These are phyloP conservation scores for Timandra comae DNA, from an alignment of 2,888 invertebrate genomes.

Conservation along the genomic window DNA sequence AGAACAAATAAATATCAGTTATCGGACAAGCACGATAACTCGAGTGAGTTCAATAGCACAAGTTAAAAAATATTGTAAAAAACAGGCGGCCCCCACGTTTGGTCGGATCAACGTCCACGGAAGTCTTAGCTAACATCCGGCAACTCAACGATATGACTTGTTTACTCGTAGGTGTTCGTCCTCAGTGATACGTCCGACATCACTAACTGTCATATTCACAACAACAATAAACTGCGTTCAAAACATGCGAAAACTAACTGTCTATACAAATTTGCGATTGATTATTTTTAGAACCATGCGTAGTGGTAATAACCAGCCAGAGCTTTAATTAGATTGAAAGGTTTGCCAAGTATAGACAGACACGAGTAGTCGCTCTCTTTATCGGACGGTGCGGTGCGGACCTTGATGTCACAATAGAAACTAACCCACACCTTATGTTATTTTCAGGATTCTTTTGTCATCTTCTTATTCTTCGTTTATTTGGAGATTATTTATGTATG, in stretches of 20 bases:
- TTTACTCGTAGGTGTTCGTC: constrained; percentile 23
- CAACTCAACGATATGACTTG: constrained; percentile 25
- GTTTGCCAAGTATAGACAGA: too few relatives aligned
- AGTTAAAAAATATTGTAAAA: constrained; percentile 24
- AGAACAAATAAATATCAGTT: constrained; percentile 63
- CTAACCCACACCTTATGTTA: too few relatives aligned
- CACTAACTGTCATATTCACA: constrained; percentile 8
- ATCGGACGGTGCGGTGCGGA: too few relatives aligned
- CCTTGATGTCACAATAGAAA: too few relatives aligned
- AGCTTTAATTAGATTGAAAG: too few relatives aligned
- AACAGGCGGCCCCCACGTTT: constrained; percentile 39
- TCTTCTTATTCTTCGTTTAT: too few relatives aligned
- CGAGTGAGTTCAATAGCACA: constrained; percentile 45
- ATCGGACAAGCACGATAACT: constrained; percentile 38
- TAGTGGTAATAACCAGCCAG: too few relatives aligned
- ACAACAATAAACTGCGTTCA: background rate
- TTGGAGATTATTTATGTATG: too few relatives aligned
- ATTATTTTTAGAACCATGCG: too few relatives aligned
- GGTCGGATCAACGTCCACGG: constrained; percentile 50
- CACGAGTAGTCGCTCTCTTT: too few relatives aligned
- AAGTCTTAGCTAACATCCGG: constrained; percentile 54
- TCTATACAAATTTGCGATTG: background rate
- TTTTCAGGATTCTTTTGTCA: too few relatives aligned
- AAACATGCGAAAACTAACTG: background rate
- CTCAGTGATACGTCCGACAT: constrained; percentile 9